Conservation (phyloP, 2,888 invertebrate species). For the Chaitophorus viminalis region DNA sequence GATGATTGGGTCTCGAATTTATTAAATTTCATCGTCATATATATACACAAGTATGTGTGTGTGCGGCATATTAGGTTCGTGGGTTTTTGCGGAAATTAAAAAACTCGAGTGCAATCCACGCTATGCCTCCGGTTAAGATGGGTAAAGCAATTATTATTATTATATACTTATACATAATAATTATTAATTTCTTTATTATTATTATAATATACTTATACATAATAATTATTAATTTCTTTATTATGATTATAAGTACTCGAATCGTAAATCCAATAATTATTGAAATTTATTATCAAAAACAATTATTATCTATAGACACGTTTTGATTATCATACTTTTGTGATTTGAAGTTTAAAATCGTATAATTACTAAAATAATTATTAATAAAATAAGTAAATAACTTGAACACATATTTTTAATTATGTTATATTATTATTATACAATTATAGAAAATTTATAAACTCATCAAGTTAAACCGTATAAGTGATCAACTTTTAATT, state of each 20-base stretch:
- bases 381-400: not conserved
- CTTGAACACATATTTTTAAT: not conserved
- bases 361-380: not conserved
- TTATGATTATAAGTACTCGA: not conserved
- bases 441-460: not conserved
- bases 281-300: conserved; percentile 4
- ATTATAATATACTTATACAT: too few species aligned
- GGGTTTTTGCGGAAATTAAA: conserved; percentile 29
- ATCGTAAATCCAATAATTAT: conserved; percentile 8
- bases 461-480: not conserved
- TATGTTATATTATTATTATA: not conserved
- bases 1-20: not conserved
- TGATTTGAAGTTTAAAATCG: not conserved
- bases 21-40: too few species aligned
- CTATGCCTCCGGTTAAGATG: conserved; percentile 2
- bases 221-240: too few species aligned
- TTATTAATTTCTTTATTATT: too few species aligned
- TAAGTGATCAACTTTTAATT: not conserved
- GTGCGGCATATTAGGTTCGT: not conserved
- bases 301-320: conserved; percentile 29
- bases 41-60: not conserved
- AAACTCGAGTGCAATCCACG: not conserved
- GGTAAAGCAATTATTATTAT: too few species aligned
- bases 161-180: too few species aligned
- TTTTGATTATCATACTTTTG: not conserved